Evolutionary conservation across 2,113 vertebrate genomes (phyloP).

Genomic region (Rattus rattus): DNA sequence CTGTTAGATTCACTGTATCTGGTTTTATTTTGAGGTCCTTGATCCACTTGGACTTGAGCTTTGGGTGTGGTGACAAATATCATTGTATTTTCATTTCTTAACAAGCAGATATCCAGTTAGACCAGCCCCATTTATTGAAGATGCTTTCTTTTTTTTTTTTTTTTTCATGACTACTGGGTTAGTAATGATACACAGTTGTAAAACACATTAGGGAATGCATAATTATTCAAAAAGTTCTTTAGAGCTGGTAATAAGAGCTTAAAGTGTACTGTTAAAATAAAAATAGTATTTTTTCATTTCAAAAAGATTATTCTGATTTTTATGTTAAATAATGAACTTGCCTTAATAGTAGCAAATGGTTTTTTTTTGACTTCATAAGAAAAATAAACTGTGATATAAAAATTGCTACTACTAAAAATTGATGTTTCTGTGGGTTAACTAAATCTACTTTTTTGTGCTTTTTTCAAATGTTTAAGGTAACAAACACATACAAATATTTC

Average conservation of each 20-base stretch:
- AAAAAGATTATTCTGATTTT: constrained; percentile 57
- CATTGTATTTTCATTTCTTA: not conserved
- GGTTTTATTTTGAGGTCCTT: too few species aligned
- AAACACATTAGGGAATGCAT: constrained; percentile 56
- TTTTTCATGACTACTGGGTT: constrained; percentile 57
- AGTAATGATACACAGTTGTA: constrained; percentile 66
- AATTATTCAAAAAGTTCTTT: constrained; percentile 66
- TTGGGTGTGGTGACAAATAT: not conserved
- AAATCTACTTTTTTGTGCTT: constrained; percentile 83
- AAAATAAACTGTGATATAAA: constrained; percentile 80
- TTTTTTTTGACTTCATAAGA: constrained; percentile 71
- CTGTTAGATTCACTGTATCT: not conserved
- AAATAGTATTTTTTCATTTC: constrained; percentile 60
- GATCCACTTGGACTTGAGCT: not conserved
- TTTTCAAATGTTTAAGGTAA: constrained; percentile 80
- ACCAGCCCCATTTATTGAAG: not conserved
- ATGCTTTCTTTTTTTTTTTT: not conserved
- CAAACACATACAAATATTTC: constrained; percentile 83
- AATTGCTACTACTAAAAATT: constrained; percentile 74
- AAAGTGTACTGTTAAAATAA: constrained; percentile 65
- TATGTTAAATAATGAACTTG: constrained; percentile 72
- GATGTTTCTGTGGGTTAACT: constrained; percentile 78
- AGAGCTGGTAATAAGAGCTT: constrained; percentile 54
- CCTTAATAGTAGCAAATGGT: constrained; percentile 49
- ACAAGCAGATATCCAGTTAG: not conserved